Evolutionary conservation across 2,888 invertebrate species (phyloP).

Genomic region (Oscheius myriophilus): DNA sequence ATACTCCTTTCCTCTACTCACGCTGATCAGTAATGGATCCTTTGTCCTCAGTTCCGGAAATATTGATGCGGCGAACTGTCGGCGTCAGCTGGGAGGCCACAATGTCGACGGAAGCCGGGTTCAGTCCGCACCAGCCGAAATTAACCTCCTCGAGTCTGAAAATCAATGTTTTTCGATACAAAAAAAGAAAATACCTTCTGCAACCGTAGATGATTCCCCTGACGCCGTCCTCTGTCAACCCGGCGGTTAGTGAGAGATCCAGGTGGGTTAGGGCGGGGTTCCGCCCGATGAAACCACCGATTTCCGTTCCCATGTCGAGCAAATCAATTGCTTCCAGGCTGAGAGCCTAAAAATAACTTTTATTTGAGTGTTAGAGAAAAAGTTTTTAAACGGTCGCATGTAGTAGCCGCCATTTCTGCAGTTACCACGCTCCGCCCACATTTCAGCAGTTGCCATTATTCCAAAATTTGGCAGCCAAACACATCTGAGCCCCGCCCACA

Average conservation of each 20-base stretch:
- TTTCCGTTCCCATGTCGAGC: background rate
- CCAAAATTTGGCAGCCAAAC: background rate
- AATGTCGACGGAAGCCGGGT: conserved; percentile 1
- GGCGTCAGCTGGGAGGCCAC: conserved; percentile 3
- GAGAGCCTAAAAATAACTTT: conserved; percentile 14
- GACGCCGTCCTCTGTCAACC: background rate
- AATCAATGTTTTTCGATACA: background rate
- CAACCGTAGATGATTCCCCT: conserved; percentile 18
- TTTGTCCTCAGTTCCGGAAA: conserved; percentile 27
- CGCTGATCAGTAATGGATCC: conserved; percentile 15
- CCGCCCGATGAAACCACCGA: conserved; percentile 22
- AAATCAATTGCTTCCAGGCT: conserved; percentile 22
- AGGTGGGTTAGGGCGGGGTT: conserved; percentile 16
- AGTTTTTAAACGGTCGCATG: too few species aligned
- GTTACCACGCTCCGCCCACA: too few species aligned
- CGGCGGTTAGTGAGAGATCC: conserved; percentile 24
- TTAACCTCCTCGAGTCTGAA: conserved; percentile 28
- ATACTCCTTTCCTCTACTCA: too few species aligned
- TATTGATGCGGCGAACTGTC: conserved; percentile 14
- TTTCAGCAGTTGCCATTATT: too few species aligned
- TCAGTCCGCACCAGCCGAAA: conserved; percentile 22
- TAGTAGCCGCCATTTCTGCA: too few species aligned
- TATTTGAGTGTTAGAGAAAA: too few species aligned
- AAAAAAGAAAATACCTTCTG: conserved; percentile 1
- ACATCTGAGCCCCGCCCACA: too few species aligned